phyloP scores from a whole-genome alignment of 1,140 invertebrate species.

The Mycetomoellerius zeteki region DNA sequence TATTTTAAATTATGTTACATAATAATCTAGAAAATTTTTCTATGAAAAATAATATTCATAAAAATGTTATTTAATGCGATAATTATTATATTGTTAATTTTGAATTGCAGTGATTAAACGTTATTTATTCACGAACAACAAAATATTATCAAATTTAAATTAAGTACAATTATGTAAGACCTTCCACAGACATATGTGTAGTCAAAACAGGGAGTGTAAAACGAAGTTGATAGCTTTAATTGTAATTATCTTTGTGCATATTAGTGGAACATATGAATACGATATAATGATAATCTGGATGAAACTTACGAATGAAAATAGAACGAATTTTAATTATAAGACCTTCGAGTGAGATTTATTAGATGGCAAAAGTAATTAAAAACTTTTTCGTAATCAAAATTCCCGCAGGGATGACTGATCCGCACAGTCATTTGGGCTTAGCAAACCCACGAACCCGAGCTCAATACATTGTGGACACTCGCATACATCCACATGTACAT shows the following conservation, averaged over 20 bases:
- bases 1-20: neutral
- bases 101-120: neutral
- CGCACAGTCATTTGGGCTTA: constrained; percentile 15
- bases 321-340: constrained; percentile 11
- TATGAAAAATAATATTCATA: neutral
- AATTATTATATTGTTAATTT: constrained; percentile 1
- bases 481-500: neutral
- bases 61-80: neutral
- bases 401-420: constrained; percentile 30
- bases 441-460: neutral
- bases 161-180: neutral
- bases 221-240: neutral
- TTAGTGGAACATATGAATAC: neutral
- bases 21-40: neutral
- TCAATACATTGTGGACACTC: neutral
- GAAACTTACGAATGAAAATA: constrained; percentile 13
- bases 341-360: neutral
- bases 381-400: constrained; percentile 37
- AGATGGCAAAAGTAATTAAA: constrained; percentile 28
- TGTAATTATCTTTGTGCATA: neutral
- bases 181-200: neutral
- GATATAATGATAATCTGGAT: neutral
- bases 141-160: neutral
- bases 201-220: neutral
- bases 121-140: neutral